Evolutionary conservation across 2,113 vertebrate species (phyloP).

Genomic region (Xenus cinereus): DNA sequence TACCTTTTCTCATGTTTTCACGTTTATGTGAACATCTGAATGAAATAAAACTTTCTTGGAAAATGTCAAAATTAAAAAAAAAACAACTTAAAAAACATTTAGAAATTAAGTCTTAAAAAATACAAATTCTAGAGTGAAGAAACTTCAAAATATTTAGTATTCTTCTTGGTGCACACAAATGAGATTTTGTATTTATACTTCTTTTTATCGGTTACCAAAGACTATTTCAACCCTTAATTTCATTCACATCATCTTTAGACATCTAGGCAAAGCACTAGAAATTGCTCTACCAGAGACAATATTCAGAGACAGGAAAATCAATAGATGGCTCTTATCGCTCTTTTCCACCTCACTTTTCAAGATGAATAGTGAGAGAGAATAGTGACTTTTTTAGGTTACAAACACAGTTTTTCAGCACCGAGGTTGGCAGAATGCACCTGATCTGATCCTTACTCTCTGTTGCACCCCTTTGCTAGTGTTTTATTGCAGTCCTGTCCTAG

Average conservation of each 20-base stretch:
- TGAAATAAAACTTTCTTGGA: neutral
- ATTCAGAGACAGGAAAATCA: neutral
- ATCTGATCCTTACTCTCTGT: neutral
- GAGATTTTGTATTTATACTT: neutral
- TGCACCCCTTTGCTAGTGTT: fast-evolving
- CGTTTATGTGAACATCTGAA: neutral
- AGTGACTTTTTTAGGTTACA: neutral
- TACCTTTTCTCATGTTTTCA: neutral
- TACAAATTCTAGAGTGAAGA: neutral
- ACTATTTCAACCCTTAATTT: neutral
- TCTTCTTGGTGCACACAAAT: neutral
- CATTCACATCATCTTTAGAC: neutral
- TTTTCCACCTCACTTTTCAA: neutral
- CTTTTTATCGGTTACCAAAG: neutral
- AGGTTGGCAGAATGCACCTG: fast-evolving
- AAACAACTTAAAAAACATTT: neutral
- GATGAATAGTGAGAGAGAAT: neutral
- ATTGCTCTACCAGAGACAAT: neutral
- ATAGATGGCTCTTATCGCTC: neutral
- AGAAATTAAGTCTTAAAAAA: neutral
- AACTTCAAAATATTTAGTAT: fast-evolving
- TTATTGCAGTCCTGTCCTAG: neutral
- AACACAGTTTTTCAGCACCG: neutral
- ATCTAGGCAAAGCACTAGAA: neutral
- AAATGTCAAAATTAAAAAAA: neutral